Evolutionary conservation across 2,888 invertebrate genomes (phyloP).

Genomic region (Dione juno): DNA sequence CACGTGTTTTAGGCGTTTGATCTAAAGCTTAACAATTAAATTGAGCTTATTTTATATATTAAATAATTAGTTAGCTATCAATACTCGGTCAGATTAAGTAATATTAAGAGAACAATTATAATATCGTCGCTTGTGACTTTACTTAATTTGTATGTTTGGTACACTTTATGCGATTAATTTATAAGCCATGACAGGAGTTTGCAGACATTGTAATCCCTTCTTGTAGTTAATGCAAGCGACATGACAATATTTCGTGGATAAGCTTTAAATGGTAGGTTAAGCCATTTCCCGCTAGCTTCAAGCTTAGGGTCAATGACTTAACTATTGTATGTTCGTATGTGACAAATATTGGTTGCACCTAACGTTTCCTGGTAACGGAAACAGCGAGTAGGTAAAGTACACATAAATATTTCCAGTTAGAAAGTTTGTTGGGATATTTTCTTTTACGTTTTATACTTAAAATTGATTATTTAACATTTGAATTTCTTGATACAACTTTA

Average conservation of each 20-base stretch:
- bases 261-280: slow-evolving; percentile 28
- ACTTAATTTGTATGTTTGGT: too few relatives aligned
- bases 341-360: slow-evolving; percentile 47
- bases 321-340: slow-evolving; percentile 56
- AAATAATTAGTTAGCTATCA: too few relatives aligned
- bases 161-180: too few relatives aligned
- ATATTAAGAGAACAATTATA: too few relatives aligned
- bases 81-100: too few relatives aligned
- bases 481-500: too few relatives aligned
- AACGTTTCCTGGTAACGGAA: slow-evolving; percentile 21
- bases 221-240: background rate
- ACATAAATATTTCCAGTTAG: slow-evolving; percentile 18
- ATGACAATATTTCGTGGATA: slow-evolving; percentile 27
- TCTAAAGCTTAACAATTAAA: too few relatives aligned
- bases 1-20: background rate
- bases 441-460: background rate
- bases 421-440: slow-evolving; percentile 7
- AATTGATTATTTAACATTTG: too few relatives aligned
- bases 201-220: background rate
- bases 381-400: slow-evolving; percentile 5
- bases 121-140: too few relatives aligned
- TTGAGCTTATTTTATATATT: too few relatives aligned
- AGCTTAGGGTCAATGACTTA: slow-evolving; percentile 57
- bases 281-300: slow-evolving; percentile 54
- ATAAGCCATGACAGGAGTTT: background rate